Conservation (phyloP, 2,113 vertebrate genomes). For the Microcebus murinus region DNA sequence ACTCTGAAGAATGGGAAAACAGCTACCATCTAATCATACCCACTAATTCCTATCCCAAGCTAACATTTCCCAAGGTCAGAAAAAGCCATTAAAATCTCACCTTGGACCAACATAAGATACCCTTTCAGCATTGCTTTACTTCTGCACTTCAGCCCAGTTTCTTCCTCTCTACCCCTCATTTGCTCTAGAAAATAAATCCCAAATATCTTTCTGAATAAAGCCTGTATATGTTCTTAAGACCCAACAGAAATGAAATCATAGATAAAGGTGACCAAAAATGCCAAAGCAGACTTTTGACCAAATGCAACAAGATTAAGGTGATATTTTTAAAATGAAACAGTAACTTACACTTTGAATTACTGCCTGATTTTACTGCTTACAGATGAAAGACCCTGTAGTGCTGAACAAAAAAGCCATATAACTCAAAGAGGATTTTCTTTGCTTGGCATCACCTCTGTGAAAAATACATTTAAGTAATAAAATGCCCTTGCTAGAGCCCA, state of each 20-base stretch:
- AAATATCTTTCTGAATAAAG: neutral
- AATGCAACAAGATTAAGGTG: conserved; percentile 69
- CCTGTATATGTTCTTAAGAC: neutral
- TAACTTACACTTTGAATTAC: conserved; percentile 74
- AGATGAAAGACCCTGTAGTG: conserved; percentile 75
- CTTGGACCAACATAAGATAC: neutral
- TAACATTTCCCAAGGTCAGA: conserved; percentile 47
- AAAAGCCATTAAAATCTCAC: conserved; percentile 51
- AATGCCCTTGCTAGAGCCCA: conserved; percentile 57
- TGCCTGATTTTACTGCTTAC: conserved; percentile 75
- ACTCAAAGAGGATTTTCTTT: conserved; percentile 76
- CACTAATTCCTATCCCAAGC: neutral
- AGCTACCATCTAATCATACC: neutral
- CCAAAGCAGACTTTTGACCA: conserved; percentile 53
- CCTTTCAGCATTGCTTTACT: neutral
- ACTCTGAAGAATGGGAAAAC: conserved; percentile 32
- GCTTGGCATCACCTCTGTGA: conserved; percentile 59
- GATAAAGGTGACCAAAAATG: conserved; percentile 53
- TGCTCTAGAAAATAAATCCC: neutral
- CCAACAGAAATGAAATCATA: neutral
- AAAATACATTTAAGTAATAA: conserved; percentile 80
- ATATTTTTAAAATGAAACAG: conserved; percentile 73
- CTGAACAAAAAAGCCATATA: conserved; percentile 65
- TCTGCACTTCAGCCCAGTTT: neutral
- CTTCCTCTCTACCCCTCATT: neutral